These are phyloP conservation scores for Arothron firmamentum DNA, from an alignment of 2,113 vertebrate species.

Conservation along the genomic window DNA sequence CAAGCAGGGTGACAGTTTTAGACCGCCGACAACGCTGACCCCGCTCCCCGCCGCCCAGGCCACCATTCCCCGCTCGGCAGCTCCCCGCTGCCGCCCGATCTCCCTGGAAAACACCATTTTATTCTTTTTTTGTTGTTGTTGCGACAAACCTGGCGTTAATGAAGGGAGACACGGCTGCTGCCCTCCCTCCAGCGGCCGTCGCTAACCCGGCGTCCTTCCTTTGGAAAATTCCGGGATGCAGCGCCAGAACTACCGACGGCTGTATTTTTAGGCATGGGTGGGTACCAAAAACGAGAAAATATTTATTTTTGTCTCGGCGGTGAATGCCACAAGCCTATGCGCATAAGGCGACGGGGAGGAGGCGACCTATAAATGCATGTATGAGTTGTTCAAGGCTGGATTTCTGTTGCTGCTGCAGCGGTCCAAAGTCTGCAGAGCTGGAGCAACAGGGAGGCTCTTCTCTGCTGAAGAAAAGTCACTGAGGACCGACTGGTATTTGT, in stretches of 20 bases:
- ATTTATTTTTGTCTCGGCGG: slow-evolving; percentile 75
- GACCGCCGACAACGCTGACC: slow-evolving; percentile 30
- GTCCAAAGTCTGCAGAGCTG: slow-evolving; percentile 39
- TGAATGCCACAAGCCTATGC: slow-evolving; percentile 63
- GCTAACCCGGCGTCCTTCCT: slow-evolving; percentile 43
- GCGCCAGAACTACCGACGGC: slow-evolving; percentile 53
- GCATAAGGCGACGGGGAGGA: slow-evolving; percentile 44
- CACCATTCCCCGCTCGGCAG: background rate
- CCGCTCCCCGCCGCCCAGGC: background rate
- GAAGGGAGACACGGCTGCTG: background rate
- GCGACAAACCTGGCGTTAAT: background rate
- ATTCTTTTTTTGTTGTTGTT: no score
- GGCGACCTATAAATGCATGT: slow-evolving; percentile 51
- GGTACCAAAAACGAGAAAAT: slow-evolving; percentile 64
- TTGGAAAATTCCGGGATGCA: slow-evolving; percentile 58
- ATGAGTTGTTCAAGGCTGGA: slow-evolving; percentile 9
- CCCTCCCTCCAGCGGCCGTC: slow-evolving; percentile 11
- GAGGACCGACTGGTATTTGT: slow-evolving; percentile 6
- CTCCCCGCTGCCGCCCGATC: background rate
- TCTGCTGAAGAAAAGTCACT: background rate
- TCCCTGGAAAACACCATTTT: background rate
- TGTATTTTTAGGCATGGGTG: slow-evolving; percentile 76
- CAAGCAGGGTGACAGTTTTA: slow-evolving; percentile 63
- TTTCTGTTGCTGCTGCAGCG: background rate
- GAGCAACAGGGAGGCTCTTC: slow-evolving; percentile 53